Evolutionary conservation across 1,140 invertebrate genomes (phyloP), one percentile per base, ranked within the genome.

Genomic region (Diorhabda elongata): DNA sequence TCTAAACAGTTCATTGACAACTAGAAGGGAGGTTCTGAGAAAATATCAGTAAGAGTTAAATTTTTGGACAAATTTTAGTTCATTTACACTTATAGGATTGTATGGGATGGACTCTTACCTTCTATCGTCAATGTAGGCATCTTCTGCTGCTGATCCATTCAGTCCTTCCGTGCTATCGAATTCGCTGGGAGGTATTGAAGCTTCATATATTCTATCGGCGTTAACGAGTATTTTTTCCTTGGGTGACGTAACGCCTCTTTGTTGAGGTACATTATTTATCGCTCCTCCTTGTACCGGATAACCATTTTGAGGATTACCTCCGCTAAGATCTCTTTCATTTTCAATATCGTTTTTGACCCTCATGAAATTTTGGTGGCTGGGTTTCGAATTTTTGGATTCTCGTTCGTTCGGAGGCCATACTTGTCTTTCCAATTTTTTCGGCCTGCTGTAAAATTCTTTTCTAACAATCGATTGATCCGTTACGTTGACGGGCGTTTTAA

Each of bases 401-500:
- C 79, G 76, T 68, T 78, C 78, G 61, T 61, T 83, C 0, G 91
- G 91, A 0, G 91, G 91, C 91, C 91, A 92, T 2, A 89, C 84
- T 41, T 89, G 87, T 68, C 86, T 87, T 64, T 89, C 87, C 58
- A 92, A 78, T 75, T 91, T 92, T 74, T 92, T 90, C 2, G 91
- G 90, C 73, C 90, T 84, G 4, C 89, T 87, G 74, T 92, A 92
- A 75, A 92, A 92, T 76, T 92, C 91, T 61, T 87, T 86, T 68
- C 87, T 86, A 66, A 88, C 87, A 42, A 85, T 84, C 42, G 81
- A 77, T 66, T 82, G 81, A 68, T 81, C 62, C 88, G 88, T 85
- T 73, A 86, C 88, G 3, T 89, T 85, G 73, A 86, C 88, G 2
- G 91, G 91, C 66, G 91, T 84, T 73, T 88, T 87, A 44, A 95